Conservation (phyloP, 1,140 invertebrate species). For the Paralvinella palmiformis region DNA sequence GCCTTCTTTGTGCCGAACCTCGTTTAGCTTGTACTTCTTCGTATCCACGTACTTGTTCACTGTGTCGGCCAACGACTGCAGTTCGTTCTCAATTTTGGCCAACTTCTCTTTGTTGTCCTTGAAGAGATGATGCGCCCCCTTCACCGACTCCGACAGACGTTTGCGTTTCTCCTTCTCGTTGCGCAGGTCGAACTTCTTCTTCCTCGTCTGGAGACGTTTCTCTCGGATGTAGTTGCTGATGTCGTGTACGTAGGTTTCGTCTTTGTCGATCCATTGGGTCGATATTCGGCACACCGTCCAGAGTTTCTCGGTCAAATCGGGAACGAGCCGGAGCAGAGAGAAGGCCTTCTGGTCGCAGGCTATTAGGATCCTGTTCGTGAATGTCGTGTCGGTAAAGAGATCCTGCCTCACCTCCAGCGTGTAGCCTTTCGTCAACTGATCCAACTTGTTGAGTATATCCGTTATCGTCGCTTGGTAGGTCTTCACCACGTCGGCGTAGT, state of each 20-base stretch:
- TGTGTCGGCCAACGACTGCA: slow-evolving; percentile 34
- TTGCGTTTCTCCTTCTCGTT: slow-evolving; percentile 38
- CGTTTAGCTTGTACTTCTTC: slow-evolving; percentile 28
- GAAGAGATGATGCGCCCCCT: slow-evolving; percentile 32
- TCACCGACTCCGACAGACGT: slow-evolving; percentile 35
- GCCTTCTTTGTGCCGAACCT: slow-evolving; percentile 42
- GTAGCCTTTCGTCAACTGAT: slow-evolving; percentile 34
- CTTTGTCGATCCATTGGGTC: slow-evolving; percentile 37
- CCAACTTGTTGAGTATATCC: slow-evolving; percentile 24
- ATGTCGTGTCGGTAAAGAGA: slow-evolving; percentile 31
- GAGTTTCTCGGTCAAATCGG: slow-evolving; percentile 37
- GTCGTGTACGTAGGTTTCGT: slow-evolving; percentile 42
- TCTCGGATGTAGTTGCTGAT: slow-evolving; percentile 38
- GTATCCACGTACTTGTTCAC: slow-evolving; percentile 28
- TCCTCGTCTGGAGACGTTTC: slow-evolving; percentile 31
- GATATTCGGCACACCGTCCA: slow-evolving; percentile 30
- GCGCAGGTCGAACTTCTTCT: slow-evolving; percentile 33
- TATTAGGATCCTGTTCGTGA: slow-evolving; percentile 35
- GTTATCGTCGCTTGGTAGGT: slow-evolving; percentile 32
- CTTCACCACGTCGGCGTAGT: slow-evolving; percentile 35
- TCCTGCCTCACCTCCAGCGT: slow-evolving; percentile 33
- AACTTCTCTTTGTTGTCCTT: slow-evolving; percentile 41
- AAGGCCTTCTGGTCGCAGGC: slow-evolving; percentile 42
- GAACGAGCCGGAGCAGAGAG: slow-evolving; percentile 37
- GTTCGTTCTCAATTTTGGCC: slow-evolving; percentile 36